Conservation (phyloP, 1,140 invertebrate species). For the Lasioglossum albipes region DNA sequence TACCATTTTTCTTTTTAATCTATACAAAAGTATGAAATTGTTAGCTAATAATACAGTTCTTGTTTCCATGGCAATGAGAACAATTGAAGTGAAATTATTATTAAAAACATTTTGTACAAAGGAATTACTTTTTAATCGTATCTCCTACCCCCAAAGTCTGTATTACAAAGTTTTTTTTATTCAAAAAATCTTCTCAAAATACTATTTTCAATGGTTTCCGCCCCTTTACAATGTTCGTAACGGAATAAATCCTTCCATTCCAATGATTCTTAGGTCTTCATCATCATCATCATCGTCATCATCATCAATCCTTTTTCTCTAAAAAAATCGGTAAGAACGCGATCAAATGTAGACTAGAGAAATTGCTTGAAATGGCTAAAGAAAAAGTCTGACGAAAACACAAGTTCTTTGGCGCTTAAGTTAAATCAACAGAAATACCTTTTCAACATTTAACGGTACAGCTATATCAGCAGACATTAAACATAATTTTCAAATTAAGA, state of each 20-base stretch:
- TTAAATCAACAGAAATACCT: slow-evolving; percentile 27
- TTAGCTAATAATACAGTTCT: slow-evolving; percentile 25
- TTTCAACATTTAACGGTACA: slow-evolving; percentile 34
- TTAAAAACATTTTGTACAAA: slow-evolving; percentile 25
- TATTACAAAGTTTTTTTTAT: slow-evolving; percentile 38
- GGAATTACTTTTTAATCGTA: slow-evolving; percentile 35
- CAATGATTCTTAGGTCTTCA: slow-evolving; percentile 74
- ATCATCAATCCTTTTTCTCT: slow-evolving; percentile 68
- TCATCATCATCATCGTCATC: slow-evolving; percentile 61
- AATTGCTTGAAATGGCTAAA: slow-evolving; percentile 46
- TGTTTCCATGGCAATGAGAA: background rate
- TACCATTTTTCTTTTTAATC: background rate
- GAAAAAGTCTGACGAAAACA: slow-evolving; percentile 59
- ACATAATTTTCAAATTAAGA: slow-evolving; percentile 76
- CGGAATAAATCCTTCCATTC: slow-evolving; percentile 77
- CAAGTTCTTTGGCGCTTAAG: slow-evolving; percentile 42
- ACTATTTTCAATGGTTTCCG: slow-evolving; percentile 49
- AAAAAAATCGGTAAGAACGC: slow-evolving; percentile 72
- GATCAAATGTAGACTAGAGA: slow-evolving; percentile 57
- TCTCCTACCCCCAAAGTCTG: slow-evolving; percentile 15
- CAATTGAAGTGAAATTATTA: slow-evolving; percentile 10
- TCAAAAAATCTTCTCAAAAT: slow-evolving; percentile 46
- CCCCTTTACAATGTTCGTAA: slow-evolving; percentile 73
- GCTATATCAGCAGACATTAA: slow-evolving; percentile 68
- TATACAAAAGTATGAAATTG: slow-evolving; percentile 7